Conservation (phyloP, 2,888 invertebrate genomes). For the Criorhina ranunculi region DNA sequence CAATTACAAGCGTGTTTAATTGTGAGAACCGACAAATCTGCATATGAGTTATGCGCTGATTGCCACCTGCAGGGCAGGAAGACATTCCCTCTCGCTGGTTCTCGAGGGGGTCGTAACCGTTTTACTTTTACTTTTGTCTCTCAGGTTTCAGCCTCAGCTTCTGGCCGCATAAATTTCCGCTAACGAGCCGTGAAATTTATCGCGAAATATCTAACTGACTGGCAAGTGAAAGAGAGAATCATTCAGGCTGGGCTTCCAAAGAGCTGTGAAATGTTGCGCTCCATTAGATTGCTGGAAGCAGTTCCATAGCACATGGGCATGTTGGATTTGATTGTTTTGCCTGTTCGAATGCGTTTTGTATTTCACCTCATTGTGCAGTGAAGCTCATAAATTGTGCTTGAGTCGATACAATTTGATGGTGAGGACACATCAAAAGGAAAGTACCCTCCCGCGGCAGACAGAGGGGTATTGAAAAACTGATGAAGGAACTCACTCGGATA, state of each 20-base stretch:
- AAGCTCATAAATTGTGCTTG: slow-evolving; percentile 65
- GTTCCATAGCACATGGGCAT: slow-evolving; percentile 42
- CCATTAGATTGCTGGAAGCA: slow-evolving; percentile 55
- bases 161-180: slow-evolving; percentile 67
- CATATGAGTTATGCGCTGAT: slow-evolving; percentile 65
- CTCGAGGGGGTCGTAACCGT: slow-evolving; percentile 24
- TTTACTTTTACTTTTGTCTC: slow-evolving; percentile 73
- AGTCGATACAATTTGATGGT: slow-evolving; percentile 49
- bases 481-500: not conserved
- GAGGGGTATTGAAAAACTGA: not conserved
- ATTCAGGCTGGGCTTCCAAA: slow-evolving; percentile 6
- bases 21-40: slow-evolving; percentile 55
- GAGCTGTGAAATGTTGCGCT: slow-evolving; percentile 59
- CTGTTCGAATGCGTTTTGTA: slow-evolving; percentile 63
- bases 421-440: slow-evolving; percentile 65
- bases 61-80: slow-evolving; percentile 41
- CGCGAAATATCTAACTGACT: slow-evolving; percentile 50
- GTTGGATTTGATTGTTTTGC: slow-evolving; percentile 63
- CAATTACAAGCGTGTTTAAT: slow-evolving; percentile 66
- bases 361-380: slow-evolving; percentile 73
- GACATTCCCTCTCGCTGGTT: not conserved
- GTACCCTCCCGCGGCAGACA: slow-evolving; percentile 1
- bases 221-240: slow-evolving; percentile 29
- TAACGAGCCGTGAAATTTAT: slow-evolving; percentile 76
- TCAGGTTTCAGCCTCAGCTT: slow-evolving; percentile 28